phyloP scores from a whole-genome alignment of 1,140 invertebrate species.

The Phymastichus coffea region DNA sequence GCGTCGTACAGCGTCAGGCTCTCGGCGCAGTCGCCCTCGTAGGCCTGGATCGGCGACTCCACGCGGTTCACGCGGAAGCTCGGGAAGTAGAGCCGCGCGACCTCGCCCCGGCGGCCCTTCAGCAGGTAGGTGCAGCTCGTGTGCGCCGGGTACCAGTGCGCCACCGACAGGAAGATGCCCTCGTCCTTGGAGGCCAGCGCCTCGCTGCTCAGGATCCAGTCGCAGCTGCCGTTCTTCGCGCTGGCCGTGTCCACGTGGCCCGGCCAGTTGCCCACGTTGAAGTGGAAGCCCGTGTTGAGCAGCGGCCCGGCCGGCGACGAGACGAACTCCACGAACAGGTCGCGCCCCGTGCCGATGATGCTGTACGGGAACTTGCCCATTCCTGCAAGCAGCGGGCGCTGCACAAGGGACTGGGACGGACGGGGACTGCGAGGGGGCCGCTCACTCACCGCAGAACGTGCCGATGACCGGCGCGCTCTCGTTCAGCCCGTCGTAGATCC shows the following conservation, averaged over 20 bases:
- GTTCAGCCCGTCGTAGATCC: conserved; percentile 87
- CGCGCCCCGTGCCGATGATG: conserved; percentile 87
- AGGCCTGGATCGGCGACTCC: conserved; percentile 81
- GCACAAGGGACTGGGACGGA: too few relatives aligned
- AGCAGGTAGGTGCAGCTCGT: conserved; percentile 89
- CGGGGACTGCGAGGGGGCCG: too few relatives aligned
- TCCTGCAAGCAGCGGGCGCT: too few relatives aligned
- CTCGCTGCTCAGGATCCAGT: conserved; percentile 82
- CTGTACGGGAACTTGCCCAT: conserved; percentile 93
- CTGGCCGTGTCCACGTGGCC: conserved; percentile 85
- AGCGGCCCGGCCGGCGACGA: conserved; percentile 85
- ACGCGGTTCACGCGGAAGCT: conserved; percentile 87
- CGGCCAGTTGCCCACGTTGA: conserved; percentile 91
- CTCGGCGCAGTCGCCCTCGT: conserved; percentile 84
- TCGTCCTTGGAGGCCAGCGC: conserved; percentile 76
- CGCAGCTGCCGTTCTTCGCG: conserved; percentile 79
- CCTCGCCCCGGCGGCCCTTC: conserved; percentile 78
- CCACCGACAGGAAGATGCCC: conserved; percentile 85
- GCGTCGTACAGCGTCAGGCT: conserved; percentile 86
- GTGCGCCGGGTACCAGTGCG: conserved; percentile 89
- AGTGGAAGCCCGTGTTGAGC: conserved; percentile 88
- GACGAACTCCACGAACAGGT: conserved; percentile 88
- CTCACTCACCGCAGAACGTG: conserved; percentile 71
- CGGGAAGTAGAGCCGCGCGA: conserved; percentile 84
- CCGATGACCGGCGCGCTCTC: conserved; percentile 83